phyloP scores from a whole-genome alignment of 2,888 invertebrate genomes.

The Mythimna pallens region DNA sequence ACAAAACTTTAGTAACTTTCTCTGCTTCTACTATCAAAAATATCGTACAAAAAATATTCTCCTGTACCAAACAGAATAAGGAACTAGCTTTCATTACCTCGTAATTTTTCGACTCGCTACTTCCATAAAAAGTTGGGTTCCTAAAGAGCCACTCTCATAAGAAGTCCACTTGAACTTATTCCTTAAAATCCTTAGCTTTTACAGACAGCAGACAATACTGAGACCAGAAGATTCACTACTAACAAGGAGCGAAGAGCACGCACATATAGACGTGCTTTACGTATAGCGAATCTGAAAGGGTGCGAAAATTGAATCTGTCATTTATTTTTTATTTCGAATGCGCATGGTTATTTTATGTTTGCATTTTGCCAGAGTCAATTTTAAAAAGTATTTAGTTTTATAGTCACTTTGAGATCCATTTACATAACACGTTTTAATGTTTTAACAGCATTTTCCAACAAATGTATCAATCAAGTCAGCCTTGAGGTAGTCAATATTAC shows the following conservation, averaged over 20 bases:
- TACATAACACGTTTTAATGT: too few species aligned
- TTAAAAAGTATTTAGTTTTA: too few species aligned
- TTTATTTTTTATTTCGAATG: too few species aligned
- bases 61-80: not conserved
- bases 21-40: not conserved
- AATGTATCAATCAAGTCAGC: too few species aligned
- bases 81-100: conserved; percentile 21
- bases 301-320: too few species aligned
- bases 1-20: not conserved
- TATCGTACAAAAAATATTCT: not conserved
- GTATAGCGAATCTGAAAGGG: too few species aligned
- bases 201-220: conserved; percentile 20
- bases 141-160: conserved; percentile 32
- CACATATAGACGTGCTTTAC: not conserved
- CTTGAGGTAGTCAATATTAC: too few species aligned
- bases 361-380: too few species aligned
- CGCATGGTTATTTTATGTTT: too few species aligned
- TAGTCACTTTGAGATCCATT: too few species aligned
- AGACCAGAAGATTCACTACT: not conserved
- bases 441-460: too few species aligned
- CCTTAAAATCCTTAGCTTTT: conserved; percentile 45
- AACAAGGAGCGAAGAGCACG: not conserved
- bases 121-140: conserved; percentile 27
- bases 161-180: conserved; percentile 55
- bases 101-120: conserved; percentile 44